phyloP scores from a whole-genome alignment of 2,113 vertebrate species.

The Menidia beryllina region DNA sequence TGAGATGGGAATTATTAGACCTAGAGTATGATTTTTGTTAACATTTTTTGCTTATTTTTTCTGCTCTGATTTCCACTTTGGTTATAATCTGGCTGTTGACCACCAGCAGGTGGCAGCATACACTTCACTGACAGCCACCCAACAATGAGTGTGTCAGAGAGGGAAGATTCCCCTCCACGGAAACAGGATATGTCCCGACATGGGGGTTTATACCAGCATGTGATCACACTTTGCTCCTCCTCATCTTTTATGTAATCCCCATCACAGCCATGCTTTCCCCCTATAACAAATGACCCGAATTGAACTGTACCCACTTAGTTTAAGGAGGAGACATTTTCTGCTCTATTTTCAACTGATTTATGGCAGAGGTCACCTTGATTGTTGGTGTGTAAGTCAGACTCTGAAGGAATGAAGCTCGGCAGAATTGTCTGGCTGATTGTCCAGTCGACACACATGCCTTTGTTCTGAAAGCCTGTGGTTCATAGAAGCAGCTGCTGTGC shows the following conservation, averaged over 20 bases:
- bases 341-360: background rate
- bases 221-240: slow-evolving; percentile 58
- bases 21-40: too few species aligned
- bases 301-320: slow-evolving; percentile 17
- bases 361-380: too few species aligned
- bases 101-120: slow-evolving; percentile 70
- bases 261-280: slow-evolving; percentile 52
- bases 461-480: slow-evolving; percentile 19
- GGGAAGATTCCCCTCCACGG: slow-evolving; percentile 44
- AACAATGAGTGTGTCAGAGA: slow-evolving; percentile 51
- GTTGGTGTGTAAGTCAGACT: background rate
- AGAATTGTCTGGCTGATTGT: background rate
- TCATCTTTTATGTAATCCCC: slow-evolving; percentile 66
- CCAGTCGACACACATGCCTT: slow-evolving; percentile 21
- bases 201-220: slow-evolving; percentile 56
- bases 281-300: slow-evolving; percentile 51
- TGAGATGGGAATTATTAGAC: too few species aligned
- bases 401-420: background rate
- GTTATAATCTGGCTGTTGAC: background rate
- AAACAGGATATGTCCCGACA: slow-evolving; percentile 56
- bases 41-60: too few species aligned
- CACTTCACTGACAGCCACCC: slow-evolving; percentile 15
- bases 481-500: slow-evolving; percentile 36
- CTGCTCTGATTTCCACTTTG: background rate
- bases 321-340: background rate